Base-by-base conservation (phyloP, 2,888 invertebrate species). In the Eupithecia vulgata region DNA sequence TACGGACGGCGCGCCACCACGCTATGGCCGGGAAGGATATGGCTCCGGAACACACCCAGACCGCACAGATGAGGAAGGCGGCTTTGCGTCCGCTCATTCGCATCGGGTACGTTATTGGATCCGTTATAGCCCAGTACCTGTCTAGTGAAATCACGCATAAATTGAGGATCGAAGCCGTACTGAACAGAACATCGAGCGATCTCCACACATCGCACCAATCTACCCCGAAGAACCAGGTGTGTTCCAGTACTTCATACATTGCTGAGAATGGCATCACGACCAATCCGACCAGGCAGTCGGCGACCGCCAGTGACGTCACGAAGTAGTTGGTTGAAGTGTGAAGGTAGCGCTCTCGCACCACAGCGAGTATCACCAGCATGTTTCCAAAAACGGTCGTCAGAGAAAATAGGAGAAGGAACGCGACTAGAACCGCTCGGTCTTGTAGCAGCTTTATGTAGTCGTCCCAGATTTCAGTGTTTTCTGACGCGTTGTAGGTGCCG, bases 201-300 rank as follows among this genome's bases (percentile, higher is more conserved):
- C 99, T 96, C 99, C 99, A 99, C 34, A 99, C 96, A 87, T 99
- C 99, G 90, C 99, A 99, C 98, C 98, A 99, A 84, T 98, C 97
- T 4, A 97, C 96, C 6, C 99, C 99, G 88, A 99, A 99, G 81
- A 98, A 96, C 99, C 99, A 99, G 35, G 97, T 97, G 84, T 98
- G 97, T 83, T 97, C 97, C 40, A 98, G 93, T 17, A 98, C 97
- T 91, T 98, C 98, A 87, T 98, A 98, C 17, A 98, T 95, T 0
- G 98, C 98, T 77, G 98, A 98, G 90, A 99, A 98, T 0, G 99
- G 99, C 99, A 99, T 99, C 68, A 99, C 99, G 5, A 99, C 98
- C 67, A 99, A 94, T 0, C 99, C 99, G 6, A 99, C 99, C 64
- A 99, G 95, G 82, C 99, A 98, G 89, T 99, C 99, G 0, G 99